Evolutionary conservation across 2,797 vertebrate genomes (phyloP).

Genomic region (Anas georgica): DNA sequence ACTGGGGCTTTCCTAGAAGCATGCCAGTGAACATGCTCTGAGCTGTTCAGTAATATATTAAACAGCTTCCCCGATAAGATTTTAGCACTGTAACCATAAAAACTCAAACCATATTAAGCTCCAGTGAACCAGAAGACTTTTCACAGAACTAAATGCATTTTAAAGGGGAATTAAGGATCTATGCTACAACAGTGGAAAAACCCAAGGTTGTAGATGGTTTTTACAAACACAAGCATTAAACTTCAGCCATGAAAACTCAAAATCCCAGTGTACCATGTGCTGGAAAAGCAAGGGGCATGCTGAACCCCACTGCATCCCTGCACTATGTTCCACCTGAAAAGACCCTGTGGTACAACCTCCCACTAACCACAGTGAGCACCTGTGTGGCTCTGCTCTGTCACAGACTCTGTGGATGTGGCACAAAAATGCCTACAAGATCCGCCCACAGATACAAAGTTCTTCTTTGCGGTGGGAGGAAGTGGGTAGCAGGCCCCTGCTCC

Average conservation of each 20-base stretch:
- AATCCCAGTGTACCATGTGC: neutral
- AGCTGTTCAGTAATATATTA: conserved; percentile 62
- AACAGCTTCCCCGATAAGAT: conserved; percentile 55
- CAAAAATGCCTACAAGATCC: too few species aligned
- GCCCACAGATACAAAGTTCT: too few species aligned
- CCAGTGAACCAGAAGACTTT: conserved; percentile 68
- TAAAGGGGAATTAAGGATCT: conserved; percentile 3
- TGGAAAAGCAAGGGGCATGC: neutral
- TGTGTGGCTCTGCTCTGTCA: too few species aligned
- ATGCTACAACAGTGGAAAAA: neutral
- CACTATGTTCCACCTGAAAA: neutral
- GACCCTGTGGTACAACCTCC: fast-evolving
- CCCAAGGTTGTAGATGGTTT: neutral
- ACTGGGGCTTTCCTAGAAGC: neutral
- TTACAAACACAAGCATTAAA: neutral
- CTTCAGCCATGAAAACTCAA: neutral
- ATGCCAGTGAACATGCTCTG: conserved; percentile 37
- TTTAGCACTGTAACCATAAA: conserved; percentile 58
- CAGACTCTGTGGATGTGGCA: too few species aligned
- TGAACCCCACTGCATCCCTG: neutral
- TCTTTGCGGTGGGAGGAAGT: neutral
- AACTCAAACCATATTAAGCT: conserved; percentile 36
- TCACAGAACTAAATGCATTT: neutral
- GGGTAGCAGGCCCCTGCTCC: neutral
- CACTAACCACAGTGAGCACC: too few species aligned